Base-by-base conservation (phyloP, 2,888 invertebrate species). In the Callyntrura guangdongensis region DNA sequence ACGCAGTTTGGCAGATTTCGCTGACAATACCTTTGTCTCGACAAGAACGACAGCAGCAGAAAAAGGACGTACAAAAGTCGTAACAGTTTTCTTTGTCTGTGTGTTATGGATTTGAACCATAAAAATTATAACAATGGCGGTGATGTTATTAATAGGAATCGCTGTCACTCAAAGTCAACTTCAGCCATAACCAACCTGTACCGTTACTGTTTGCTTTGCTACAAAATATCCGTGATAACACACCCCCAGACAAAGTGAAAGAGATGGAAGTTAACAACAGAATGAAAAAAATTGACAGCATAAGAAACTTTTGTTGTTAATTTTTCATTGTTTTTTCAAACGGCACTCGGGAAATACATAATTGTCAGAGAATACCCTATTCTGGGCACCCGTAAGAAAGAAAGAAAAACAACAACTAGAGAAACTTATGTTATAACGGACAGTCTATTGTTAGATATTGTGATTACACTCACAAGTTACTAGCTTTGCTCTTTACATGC, bases 271-370 rank as follows among this genome's bases (percentile, higher is more conserved):
- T 36, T 20, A 20, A 69, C 56, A 79, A 49, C 1, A 56, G 56
- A 79, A 59, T 59, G 79, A 59, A 25, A 27, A 79, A 79, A 79
- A 6, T 6, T 2, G 36, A 56, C 22, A 25, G 11, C 36, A n/a
- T n/a, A n/a, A n/a, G n/a, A n/a, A 1, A 27, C 79, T 6, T 45
- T 14, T 47, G 4, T 47, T 17, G 77, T 53, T 79, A 53, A 79
- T 79, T 79, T 79, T 79, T 79, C 77, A 77, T 25, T 14, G n/a
- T 27, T 53, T 49, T 49, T 77, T 53, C n/a, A 77, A 77, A n/a
- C 20, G 14, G 49, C 49, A 53, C 17, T 56, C 14, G 74, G 4
- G 5, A 79, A 36, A 59, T 59, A 59, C 27, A 79, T 79, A 59
- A 56, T 25, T 25, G 56, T 59, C 74, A 56, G 3, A 27, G 9